Evolutionary conservation across 2,797 vertebrate species (phyloP).

Genomic region (Centroberyx gerrardi): DNA sequence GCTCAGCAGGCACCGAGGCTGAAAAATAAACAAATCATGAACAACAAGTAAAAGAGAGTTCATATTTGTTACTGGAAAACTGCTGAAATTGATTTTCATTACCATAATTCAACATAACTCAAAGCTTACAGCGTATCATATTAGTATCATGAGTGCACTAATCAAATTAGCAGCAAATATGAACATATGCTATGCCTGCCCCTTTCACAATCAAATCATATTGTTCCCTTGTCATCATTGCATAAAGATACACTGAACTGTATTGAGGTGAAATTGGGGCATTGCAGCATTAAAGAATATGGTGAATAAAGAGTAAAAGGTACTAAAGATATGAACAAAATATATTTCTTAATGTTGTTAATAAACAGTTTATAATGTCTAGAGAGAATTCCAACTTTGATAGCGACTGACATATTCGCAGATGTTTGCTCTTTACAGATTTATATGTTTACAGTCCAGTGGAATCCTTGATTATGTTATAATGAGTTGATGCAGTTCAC

Average conservation of each 20-base stretch:
- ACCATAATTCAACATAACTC: too few relatives aligned
- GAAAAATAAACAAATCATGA: neutral
- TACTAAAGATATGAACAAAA: too few relatives aligned
- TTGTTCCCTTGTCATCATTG: neutral
- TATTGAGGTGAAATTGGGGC: neutral
- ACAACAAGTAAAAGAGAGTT: neutral
- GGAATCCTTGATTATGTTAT: neutral
- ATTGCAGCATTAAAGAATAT: neutral
- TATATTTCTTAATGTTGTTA: too few relatives aligned
- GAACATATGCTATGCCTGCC: too few relatives aligned
- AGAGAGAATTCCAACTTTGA: too few relatives aligned
- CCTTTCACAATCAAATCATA: neutral
- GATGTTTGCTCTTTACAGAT: conserved; percentile 7
- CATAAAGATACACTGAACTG: too few relatives aligned
- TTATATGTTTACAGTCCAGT: neutral
- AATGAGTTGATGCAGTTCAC: neutral
- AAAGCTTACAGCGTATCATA: too few relatives aligned
- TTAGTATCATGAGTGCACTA: too few relatives aligned
- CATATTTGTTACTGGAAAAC: neutral
- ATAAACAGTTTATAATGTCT: too few relatives aligned
- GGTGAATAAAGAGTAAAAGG: neutral
- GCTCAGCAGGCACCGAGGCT: too few relatives aligned
- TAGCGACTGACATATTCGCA: neutral
- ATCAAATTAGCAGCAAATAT: too few relatives aligned
- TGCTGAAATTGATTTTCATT: neutral